These are phyloP conservation scores for Anarsia innoxiella DNA, from an alignment of 2,888 invertebrate species.

Conservation along the genomic window DNA sequence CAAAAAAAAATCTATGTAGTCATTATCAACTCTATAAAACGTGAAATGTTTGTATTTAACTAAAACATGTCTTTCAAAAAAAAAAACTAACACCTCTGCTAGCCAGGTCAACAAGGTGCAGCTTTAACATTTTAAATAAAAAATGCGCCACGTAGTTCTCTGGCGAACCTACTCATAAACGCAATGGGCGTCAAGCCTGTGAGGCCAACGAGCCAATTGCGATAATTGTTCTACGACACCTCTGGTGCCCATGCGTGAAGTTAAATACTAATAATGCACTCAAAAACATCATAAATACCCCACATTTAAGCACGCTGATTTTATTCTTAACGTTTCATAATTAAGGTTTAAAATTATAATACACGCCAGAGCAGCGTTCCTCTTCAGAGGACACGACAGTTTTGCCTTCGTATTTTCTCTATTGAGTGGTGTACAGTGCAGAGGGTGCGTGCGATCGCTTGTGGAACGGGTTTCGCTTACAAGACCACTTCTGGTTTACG, in stretches of 20 bases:
- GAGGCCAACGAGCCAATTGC: conserved; percentile 71
- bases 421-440: conserved; percentile 37
- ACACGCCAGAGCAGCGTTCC: no score
- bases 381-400: conserved; percentile 34
- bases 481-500: conserved; percentile 68
- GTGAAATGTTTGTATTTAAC: no score
- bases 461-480: conserved; percentile 62
- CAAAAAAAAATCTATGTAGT: no score
- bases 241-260: conserved; percentile 65
- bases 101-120: no score
- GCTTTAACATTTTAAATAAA: no score
- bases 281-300: conserved; percentile 39
- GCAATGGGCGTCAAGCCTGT: conserved; percentile 64
- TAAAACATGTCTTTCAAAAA: no score
- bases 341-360: no score
- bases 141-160: conserved; percentile 10
- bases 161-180: conserved; percentile 22
- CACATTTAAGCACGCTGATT: conserved; percentile 29
- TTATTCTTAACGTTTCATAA: conserved; percentile 27
- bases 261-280: conserved; percentile 38
- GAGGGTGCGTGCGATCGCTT: conserved; percentile 53
- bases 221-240: conserved; percentile 70
- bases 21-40: no score
- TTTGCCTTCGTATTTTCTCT: conserved; percentile 50
- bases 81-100: no score